phyloP scores from a whole-genome alignment of 1,140 invertebrate species.

The Piezodorus guildinii region DNA sequence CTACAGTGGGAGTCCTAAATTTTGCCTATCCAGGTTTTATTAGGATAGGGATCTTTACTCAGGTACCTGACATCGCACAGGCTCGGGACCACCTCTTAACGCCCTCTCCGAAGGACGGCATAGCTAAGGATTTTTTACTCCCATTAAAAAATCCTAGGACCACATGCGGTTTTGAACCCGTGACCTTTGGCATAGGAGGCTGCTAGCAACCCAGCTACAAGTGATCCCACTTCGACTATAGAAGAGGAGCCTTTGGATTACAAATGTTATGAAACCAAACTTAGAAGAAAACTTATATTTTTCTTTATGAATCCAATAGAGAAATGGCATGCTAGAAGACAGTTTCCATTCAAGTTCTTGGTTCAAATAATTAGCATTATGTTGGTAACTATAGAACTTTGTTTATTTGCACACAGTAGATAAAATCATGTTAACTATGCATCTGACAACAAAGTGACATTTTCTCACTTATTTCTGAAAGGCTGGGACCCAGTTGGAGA shows the following conservation, averaged over 20 bases:
- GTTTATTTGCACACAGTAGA: slow-evolving; percentile 85
- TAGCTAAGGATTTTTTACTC: too few species aligned
- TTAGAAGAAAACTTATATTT: slow-evolving; percentile 78
- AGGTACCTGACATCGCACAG: too few species aligned
- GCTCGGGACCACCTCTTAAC: too few species aligned
- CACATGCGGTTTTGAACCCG: too few species aligned
- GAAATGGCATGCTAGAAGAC: slow-evolving; percentile 83
- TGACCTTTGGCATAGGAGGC: too few species aligned
- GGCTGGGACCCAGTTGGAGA: slow-evolving; percentile 80
- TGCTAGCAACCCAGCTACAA: too few species aligned
- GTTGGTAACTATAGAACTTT: slow-evolving; percentile 77
- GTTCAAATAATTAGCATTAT: slow-evolving; percentile 94
- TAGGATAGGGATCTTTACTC: too few species aligned
- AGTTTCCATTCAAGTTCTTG: slow-evolving; percentile 91
- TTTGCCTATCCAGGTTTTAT: too few species aligned
- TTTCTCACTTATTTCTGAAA: slow-evolving; percentile 83
- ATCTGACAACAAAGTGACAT: slow-evolving; percentile 83
- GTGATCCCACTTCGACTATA: not conserved
- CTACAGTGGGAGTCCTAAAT: too few species aligned
- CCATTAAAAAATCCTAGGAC: too few species aligned
- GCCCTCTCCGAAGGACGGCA: too few species aligned
- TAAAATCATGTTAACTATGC: slow-evolving; percentile 92
- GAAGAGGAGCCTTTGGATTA: slow-evolving; percentile 17
- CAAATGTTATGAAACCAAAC: slow-evolving; percentile 47
- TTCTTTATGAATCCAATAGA: slow-evolving; percentile 99